Base-by-base conservation (phyloP, 1,140 invertebrate species). In the Drosophila carrolli region DNA sequence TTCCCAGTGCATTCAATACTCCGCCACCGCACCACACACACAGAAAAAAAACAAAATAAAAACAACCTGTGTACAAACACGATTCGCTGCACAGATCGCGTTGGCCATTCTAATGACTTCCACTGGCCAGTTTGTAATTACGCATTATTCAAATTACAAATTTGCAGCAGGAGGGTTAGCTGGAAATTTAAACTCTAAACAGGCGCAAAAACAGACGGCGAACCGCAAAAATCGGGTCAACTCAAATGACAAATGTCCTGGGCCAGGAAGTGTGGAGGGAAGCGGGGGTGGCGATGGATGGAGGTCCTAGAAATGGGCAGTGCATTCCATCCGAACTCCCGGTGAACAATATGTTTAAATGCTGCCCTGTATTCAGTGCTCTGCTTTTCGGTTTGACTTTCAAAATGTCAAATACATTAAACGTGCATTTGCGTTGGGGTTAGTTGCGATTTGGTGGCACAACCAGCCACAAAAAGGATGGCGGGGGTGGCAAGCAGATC, bases 391-490 rank as follows among this genome's bases (percentile, higher is more conserved):
- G 82, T 81, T 86, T 86, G 82, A 86, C 82, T 86, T 86, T 86
- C 83, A 78, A 88, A 86, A 86, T 86, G 82, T 88, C 82, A 86
- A 86, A 86, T 86, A 86, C 82, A 86, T 86, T 86, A 86, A 86
- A 86, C 82, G 82, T 86, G 84, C 82, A 88, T 82, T 86, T 86
- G 79, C 79, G 83, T 76, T 61, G 63, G 61, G 57, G 78, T 70
- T 75, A 70, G 80, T 85, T 85, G 81, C 81, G 81, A 85, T 85
- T 85, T 88, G 82, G 68, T 81, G 82, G 82, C 57, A 56, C 71
- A 79, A 46, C 60, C 76, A 71, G 81, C 78, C 78, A 81, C 82
- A 84, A 77, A 77, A 11, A 9, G 74, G 48, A 40, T 23, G 8
- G 35, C n/a, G 37, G 16, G 40, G 29, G 54, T 44, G 57, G 46